Percentiles rank a stretch among this genome's conserved stretches.
Evolutionary conservation across 2,888 invertebrate species (phyloP).

Genomic region (Brachypterus glaber): DNA sequence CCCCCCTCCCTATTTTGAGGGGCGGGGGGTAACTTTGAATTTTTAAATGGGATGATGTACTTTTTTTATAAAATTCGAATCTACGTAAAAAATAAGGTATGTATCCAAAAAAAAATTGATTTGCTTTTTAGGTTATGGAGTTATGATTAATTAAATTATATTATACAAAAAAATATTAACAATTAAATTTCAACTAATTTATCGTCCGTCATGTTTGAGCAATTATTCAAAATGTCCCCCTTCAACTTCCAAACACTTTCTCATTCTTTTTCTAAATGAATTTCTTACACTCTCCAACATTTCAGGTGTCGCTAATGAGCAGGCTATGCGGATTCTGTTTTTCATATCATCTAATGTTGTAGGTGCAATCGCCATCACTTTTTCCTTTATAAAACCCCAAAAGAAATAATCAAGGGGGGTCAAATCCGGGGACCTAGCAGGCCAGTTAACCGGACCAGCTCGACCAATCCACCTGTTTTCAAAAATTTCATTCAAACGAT

Average conservation of each 20-base stretch:
- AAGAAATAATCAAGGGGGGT: conserved; percentile 3
- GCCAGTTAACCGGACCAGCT: too few relatives aligned
- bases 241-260: too few relatives aligned
- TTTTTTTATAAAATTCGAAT: too few relatives aligned
- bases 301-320: background rate
- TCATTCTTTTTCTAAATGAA: conserved; percentile 3
- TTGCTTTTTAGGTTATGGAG: background rate
- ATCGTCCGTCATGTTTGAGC: conserved; percentile 2
- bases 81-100: too few relatives aligned
- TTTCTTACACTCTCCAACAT: conserved; percentile 1
- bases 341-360: conserved; percentile 1
- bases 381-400: conserved; percentile 3
- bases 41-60: too few relatives aligned
- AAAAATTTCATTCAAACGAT: conserved; percentile 1
- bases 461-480: conserved; percentile 6
- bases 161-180: too few relatives aligned
- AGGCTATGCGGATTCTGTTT: conserved; percentile 1
- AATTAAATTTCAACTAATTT: background rate
- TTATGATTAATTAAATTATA: background rate
- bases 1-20: too few relatives aligned
- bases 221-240: conserved; percentile 2
- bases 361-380: conserved; percentile 3
- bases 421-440: conserved; percentile 5
- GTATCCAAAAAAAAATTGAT: too few relatives aligned
- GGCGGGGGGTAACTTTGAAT: too few relatives aligned